A percentile compares a stretch with the other conserved stretches of the same genome.
Evolutionary conservation across 2,888 invertebrate genomes (phyloP).

Genomic region (Euzetes globulus): DNA sequence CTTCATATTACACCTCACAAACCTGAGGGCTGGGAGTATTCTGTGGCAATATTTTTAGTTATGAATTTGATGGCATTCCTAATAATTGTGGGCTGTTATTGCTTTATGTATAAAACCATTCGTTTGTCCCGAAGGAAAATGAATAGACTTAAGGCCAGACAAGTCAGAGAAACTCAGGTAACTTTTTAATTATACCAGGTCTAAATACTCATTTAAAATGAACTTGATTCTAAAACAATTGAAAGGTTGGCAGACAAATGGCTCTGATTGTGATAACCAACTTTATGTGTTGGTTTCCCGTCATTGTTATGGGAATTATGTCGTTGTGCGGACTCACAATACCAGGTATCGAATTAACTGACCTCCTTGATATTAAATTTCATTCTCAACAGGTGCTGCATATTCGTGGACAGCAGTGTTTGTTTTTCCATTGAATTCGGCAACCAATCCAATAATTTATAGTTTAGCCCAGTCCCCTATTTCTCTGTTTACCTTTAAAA

Average conservation of each 20-base stretch:
- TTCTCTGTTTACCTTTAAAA: constrained; percentile 10
- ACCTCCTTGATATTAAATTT: not conserved
- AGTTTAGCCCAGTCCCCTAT: constrained; percentile 39
- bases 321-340: constrained; percentile 42
- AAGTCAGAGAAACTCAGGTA: constrained; percentile 34
- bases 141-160: constrained; percentile 39
- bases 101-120: constrained; percentile 45
- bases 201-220: not conserved
- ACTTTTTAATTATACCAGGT: not conserved
- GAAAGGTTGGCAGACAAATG: constrained; percentile 45
- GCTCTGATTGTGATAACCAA: constrained; percentile 45
- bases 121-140: constrained; percentile 40
- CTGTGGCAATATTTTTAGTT: constrained; percentile 45
- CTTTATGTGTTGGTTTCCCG: constrained; percentile 46
- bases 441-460: constrained; percentile 44
- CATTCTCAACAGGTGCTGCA: constrained; percentile 39
- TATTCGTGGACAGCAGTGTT: constrained; percentile 46
- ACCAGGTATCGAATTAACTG: not conserved
- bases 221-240: not conserved
- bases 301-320: constrained; percentile 44
- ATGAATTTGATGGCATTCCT: constrained; percentile 46
- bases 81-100: constrained; percentile 45
- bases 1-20: constrained; percentile 46
- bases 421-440: constrained; percentile 44
- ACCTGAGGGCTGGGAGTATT: constrained; percentile 47